These are phyloP conservation scores for Orchesella flavescens DNA, from an alignment of 2,888 invertebrate genomes.

Conservation along the genomic window DNA sequence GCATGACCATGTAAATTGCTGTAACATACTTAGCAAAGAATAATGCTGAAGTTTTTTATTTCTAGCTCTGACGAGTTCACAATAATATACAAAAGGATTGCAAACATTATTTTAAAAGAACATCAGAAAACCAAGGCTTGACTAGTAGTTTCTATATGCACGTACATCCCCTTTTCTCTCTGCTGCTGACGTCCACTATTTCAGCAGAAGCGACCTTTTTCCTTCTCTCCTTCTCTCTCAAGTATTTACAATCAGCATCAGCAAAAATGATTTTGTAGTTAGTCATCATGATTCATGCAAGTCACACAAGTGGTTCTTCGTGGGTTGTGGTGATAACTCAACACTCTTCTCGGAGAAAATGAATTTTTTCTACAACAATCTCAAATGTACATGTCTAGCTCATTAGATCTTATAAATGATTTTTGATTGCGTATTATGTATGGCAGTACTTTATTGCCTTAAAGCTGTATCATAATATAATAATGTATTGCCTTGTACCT, in stretches of 20 bases:
- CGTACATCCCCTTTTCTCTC: not conserved
- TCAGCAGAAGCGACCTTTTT: too few species aligned
- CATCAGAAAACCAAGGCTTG: not conserved
- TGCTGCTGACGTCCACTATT: not conserved
- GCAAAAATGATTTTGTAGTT: constrained; percentile 28
- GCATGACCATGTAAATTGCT: not conserved
- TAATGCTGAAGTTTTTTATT: too few species aligned
- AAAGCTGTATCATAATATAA: too few species aligned
- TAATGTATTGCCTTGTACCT: not conserved
- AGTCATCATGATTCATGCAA: constrained; percentile 44
- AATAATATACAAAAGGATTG: too few species aligned
- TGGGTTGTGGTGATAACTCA: constrained; percentile 28
- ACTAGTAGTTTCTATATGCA: not conserved
- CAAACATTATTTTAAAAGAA: not conserved
- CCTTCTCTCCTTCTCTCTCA: too few species aligned
- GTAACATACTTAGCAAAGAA: not conserved
- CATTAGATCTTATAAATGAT: too few species aligned
- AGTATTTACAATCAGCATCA: not conserved
- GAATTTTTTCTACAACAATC: not conserved
- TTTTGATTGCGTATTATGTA: too few species aligned
- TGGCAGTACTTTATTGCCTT: too few species aligned
- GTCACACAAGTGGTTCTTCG: constrained; percentile 23
- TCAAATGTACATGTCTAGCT: not conserved
- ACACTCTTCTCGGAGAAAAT: not conserved
- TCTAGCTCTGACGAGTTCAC: too few species aligned